These are phyloP conservation scores for Tethea ocularis DNA, from an alignment of 2,888 invertebrate genomes.

Conservation along the genomic window DNA sequence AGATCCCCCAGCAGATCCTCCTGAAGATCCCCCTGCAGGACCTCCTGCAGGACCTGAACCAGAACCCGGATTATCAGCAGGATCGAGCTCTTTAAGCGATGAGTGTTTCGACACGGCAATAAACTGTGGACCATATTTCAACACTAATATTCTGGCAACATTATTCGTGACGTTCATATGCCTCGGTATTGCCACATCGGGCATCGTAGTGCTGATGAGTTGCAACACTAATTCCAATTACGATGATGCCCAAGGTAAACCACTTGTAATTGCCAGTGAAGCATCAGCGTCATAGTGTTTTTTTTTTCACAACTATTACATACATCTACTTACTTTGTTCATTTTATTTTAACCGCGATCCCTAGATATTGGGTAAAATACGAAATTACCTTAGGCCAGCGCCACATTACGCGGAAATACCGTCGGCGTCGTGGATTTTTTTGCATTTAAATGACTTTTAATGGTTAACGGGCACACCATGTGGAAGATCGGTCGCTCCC, in stretches of 20 bases:
- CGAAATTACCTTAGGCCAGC: too few species aligned
- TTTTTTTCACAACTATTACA: neutral
- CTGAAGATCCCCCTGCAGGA: neutral
- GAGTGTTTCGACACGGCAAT: slow-evolving; percentile 38
- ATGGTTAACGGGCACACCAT: too few species aligned
- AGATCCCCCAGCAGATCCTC: too few species aligned
- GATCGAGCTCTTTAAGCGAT: neutral
- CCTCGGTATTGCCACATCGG: slow-evolving; percentile 39
- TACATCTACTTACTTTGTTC: too few species aligned
- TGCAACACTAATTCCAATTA: slow-evolving; percentile 43
- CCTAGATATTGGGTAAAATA: too few species aligned
- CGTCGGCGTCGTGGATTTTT: too few species aligned
- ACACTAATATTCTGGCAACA: slow-evolving; percentile 37
- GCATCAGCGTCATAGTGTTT: slow-evolving; percentile 8
- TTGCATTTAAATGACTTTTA: too few species aligned
- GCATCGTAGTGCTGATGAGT: slow-evolving; percentile 37
- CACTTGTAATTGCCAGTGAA: slow-evolving; percentile 16
- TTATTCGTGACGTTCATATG: slow-evolving; percentile 42
- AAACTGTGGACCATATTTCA: slow-evolving; percentile 59
- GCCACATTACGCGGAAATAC: too few species aligned
- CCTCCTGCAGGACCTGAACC: neutral
- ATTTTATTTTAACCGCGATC: too few species aligned
- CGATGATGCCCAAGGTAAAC: slow-evolving; percentile 54
- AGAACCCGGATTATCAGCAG: neutral
- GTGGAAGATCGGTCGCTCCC: too few species aligned